Evolutionary conservation across 2,797 vertebrate species (phyloP).

Genomic region (Bradypus variegatus): DNA sequence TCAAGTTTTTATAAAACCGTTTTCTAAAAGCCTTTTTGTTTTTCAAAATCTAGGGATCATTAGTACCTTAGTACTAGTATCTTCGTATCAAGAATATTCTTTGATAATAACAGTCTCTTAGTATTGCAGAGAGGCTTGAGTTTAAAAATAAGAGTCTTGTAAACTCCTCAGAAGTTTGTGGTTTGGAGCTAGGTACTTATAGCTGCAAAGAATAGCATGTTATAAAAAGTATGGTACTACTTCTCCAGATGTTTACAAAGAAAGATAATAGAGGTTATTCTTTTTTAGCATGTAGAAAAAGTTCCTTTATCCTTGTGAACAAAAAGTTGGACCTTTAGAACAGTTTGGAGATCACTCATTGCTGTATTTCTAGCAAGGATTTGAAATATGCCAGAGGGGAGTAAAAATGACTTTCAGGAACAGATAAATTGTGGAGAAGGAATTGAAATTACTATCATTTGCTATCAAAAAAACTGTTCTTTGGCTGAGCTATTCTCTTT

Average conservation of each 20-base stretch:
- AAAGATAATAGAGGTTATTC: not conserved
- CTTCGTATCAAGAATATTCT: not conserved
- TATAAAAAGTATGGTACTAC: not conserved
- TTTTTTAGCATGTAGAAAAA: not conserved
- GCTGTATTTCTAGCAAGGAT: not conserved
- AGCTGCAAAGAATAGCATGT: not conserved
- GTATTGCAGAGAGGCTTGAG: not conserved
- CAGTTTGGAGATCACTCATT: not conserved
- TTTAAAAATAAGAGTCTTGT: not conserved
- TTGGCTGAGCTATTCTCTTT: not conserved
- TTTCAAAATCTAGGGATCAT: not conserved
- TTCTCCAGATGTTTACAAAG: not conserved
- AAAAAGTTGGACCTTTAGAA: not conserved
- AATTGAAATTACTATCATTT: not conserved
- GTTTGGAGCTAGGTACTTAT: not conserved
- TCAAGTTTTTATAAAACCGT: not conserved
- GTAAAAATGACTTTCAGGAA: not conserved
- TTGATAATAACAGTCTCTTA: not conserved
- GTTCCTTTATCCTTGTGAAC: not conserved
- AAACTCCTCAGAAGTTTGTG: not conserved
- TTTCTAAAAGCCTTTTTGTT: not conserved
- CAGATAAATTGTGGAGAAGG: not conserved
- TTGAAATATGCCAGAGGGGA: not conserved
- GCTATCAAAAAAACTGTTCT: not conserved
- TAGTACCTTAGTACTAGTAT: not conserved